Percentiles rank a stretch among this genome's conserved stretches.
Conservation (phyloP, 2,113 vertebrate genomes). For the Pelobates fuscus region DNA sequence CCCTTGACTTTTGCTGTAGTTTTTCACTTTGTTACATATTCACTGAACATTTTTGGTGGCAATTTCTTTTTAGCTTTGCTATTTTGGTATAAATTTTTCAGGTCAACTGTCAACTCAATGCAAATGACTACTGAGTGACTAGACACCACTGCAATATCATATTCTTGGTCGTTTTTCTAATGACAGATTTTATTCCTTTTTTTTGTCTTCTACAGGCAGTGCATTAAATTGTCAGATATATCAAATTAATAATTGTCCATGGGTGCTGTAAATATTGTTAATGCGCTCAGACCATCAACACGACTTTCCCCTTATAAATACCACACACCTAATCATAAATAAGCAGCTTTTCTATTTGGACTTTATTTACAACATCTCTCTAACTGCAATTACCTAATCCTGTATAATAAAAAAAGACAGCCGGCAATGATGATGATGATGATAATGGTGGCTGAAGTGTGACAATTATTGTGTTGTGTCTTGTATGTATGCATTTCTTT, state of each 20-base stretch:
- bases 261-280: slow-evolving; percentile 58
- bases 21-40: too few species aligned
- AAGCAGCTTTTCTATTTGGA: slow-evolving; percentile 58
- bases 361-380: slow-evolving; percentile 52
- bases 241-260: slow-evolving; percentile 52
- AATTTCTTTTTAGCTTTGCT: too few species aligned
- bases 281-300: slow-evolving; percentile 54
- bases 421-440: slow-evolving; percentile 55
- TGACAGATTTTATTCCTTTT: background rate
- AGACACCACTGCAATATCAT: too few species aligned
- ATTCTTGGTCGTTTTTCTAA: background rate
- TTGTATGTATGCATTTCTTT: slow-evolving; percentile 52
- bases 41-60: too few species aligned
- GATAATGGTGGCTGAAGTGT: too few species aligned
- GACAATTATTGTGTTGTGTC: slow-evolving; percentile 54
- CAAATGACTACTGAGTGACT: too few species aligned
- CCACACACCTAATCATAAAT: slow-evolving; percentile 54
- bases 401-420: slow-evolving; percentile 55
- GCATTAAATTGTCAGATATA: slow-evolving; percentile 47
- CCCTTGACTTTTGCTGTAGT: too few species aligned
- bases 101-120: too few species aligned
- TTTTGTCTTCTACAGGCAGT: slow-evolving; percentile 47
- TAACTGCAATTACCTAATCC: slow-evolving; percentile 57
- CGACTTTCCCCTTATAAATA: slow-evolving; percentile 58
- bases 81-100: too few species aligned